Conservation (phyloP, 2,113 vertebrate genomes). For the Pangasianodon gigas region DNA sequence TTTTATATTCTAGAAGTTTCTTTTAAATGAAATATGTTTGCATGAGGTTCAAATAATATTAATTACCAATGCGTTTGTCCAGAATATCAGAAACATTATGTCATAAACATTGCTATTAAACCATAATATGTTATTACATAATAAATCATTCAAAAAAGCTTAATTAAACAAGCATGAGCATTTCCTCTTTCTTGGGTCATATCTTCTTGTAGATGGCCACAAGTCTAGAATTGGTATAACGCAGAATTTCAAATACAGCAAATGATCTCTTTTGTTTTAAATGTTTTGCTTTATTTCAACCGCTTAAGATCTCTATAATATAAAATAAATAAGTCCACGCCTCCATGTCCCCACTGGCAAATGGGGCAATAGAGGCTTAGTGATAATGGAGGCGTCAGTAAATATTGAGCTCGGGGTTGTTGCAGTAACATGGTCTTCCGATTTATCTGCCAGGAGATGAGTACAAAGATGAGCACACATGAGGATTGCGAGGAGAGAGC, state of each 20-base stretch:
- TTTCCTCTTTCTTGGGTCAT: background rate
- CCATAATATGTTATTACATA: background rate
- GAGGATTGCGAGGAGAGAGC: slow-evolving; percentile 69
- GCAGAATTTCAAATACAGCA: slow-evolving; percentile 24
- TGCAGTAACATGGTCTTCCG: slow-evolving; percentile 70
- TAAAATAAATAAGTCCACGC: slow-evolving; percentile 34
- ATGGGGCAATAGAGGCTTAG: slow-evolving; percentile 51
- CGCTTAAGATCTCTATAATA: background rate
- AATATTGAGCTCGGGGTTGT: slow-evolving; percentile 70
- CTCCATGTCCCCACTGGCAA: slow-evolving; percentile 60
- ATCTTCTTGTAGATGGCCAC: background rate
- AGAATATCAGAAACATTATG: background rate
- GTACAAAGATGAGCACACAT: slow-evolving; percentile 72
- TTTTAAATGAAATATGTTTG: background rate
- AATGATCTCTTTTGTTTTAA: slow-evolving; percentile 51
- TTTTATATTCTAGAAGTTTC: background rate
- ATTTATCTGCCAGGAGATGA: slow-evolving; percentile 65
- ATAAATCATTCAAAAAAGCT: background rate
- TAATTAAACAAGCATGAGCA: background rate
- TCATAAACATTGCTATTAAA: background rate
- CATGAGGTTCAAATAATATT: background rate
- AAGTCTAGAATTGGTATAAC: background rate
- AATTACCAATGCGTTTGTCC: background rate
- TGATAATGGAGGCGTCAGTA: slow-evolving; percentile 68
- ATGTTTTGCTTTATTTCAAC: background rate